Base-by-base conservation (phyloP, 2,888 invertebrate genomes). In the Heliconius aoede region DNA sequence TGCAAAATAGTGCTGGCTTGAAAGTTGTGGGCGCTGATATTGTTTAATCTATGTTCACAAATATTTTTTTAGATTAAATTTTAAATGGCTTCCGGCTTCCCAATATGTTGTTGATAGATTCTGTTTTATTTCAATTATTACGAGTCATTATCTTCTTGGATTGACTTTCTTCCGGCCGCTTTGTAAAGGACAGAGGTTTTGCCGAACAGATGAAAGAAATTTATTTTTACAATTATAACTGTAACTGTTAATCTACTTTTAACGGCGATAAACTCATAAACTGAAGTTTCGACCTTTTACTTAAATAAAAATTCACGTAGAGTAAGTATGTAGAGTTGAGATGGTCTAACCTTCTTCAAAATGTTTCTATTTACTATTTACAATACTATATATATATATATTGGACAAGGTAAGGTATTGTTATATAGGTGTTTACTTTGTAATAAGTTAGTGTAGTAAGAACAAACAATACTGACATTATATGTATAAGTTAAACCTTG, bases 401-500 rank as follows among this genome's bases (percentile, higher is more conserved):
- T 55, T 32, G 55, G 51, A 55, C 69, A 69, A 69, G 69, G 69
- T 55, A 30, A 30, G 32, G 71, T 60, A 72, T 72, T 72, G 21
- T 60, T 40, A 60, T 40, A 58, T 36, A 40, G 72, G 26, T 26
- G 21, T 36, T 60, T 72, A 72, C 32, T 72, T 68, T n/a, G n/a
- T n/a, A n/a, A n/a, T n/a, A n/a, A n/a, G n/a, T n/a, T n/a, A n/a
- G 68, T 21, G 55, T 55, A 69, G 55, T 55, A 55, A 55, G 30
- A 55, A 69, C 55, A 30, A 69, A 69, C 51, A 69, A 55, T 69
- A 69, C 69, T 55, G 55, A 69, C 55, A 69, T 55, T 69, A 69
- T 69, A 55, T 32, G n/a, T 55, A 55, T 55, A 55, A 69, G 69
- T 69, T 60, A 61, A 72, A 21, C 61, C 72, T 72, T 72, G 72